Percentiles rank a stretch among this genome's conserved stretches.
phyloP scores from a whole-genome alignment of 2,797 vertebrate genomes.

The Microctenopoma stevenorrisi region DNA sequence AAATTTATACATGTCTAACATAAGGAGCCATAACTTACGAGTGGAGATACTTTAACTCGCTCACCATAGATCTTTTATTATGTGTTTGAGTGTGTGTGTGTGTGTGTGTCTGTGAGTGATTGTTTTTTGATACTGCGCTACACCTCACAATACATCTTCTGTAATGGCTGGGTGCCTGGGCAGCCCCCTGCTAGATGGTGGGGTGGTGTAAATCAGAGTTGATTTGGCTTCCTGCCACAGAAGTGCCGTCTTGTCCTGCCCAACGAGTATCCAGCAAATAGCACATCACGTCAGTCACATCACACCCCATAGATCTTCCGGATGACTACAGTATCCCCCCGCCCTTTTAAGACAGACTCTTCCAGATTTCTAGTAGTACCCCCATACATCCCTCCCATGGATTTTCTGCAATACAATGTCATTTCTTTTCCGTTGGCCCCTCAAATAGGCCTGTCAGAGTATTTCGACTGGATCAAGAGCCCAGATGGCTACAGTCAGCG shows the following conservation, averaged over 20 bases:
- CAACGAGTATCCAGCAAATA: constrained; percentile 64
- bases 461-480: constrained; percentile 68
- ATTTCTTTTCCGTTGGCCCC: constrained; percentile 59
- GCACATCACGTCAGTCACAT: constrained; percentile 68
- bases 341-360: constrained; percentile 48
- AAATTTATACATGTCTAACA: constrained; percentile 67
- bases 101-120: constrained; percentile 57
- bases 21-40: constrained; percentile 68
- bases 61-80: constrained; percentile 70
- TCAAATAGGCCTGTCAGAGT: constrained; percentile 66
- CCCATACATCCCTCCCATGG: constrained; percentile 46
- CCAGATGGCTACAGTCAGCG: constrained; percentile 69
- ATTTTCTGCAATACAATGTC: constrained; percentile 65
- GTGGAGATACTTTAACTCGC: constrained; percentile 57
- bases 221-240: constrained; percentile 76
- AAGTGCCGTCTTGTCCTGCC: constrained; percentile 68
- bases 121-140: constrained; percentile 71
- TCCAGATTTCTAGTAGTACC: constrained; percentile 37
- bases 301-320: constrained; percentile 59
- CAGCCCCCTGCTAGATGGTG: constrained; percentile 42
- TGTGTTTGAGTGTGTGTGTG: constrained; percentile 15
- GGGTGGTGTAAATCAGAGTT: constrained; percentile 76
- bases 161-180: constrained; percentile 62
- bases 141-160: constrained; percentile 71
- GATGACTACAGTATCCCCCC: constrained; percentile 40